A percentile compares a stretch with the other conserved stretches of the same genome.
Conservation (phyloP, 35 echinoderm and acorn worm genomes). For the Heliocidaris erythrogramma region DNA sequence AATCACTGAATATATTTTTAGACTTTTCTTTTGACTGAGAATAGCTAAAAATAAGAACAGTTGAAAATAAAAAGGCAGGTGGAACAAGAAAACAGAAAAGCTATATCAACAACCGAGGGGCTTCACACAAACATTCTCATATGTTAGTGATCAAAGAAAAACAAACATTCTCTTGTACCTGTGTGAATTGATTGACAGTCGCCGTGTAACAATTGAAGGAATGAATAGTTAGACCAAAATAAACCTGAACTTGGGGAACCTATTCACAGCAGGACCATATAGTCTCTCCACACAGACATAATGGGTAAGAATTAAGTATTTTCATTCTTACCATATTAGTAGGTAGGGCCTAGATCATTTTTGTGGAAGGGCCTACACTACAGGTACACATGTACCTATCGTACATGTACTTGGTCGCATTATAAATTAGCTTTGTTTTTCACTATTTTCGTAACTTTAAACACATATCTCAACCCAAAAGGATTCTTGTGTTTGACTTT, state of each 20-base stretch:
- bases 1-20: too few relatives aligned
- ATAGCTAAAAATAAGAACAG: background rate
- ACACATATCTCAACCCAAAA: too few relatives aligned
- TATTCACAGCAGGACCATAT: background rate
- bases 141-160: background rate
- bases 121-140: background rate
- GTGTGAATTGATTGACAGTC: background rate
- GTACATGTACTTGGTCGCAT: too few relatives aligned
- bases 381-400: too few relatives aligned
- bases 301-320: background rate
- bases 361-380: too few relatives aligned
- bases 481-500: too few relatives aligned
- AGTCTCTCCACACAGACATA: background rate
- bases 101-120: background rate
- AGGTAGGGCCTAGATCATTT: background rate
- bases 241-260: background rate
- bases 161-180: background rate
- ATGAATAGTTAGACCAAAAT: background rate
- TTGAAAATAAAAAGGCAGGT: background rate
- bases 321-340: background rate
- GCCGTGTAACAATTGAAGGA: background rate
- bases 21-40: too few relatives aligned
- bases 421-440: too few relatives aligned
- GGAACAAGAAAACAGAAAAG: background rate
- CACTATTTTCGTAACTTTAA: too few relatives aligned